Evolutionary conservation across 2,888 invertebrate species (phyloP).

Genomic region (Malthinus seriepunctatus): DNA sequence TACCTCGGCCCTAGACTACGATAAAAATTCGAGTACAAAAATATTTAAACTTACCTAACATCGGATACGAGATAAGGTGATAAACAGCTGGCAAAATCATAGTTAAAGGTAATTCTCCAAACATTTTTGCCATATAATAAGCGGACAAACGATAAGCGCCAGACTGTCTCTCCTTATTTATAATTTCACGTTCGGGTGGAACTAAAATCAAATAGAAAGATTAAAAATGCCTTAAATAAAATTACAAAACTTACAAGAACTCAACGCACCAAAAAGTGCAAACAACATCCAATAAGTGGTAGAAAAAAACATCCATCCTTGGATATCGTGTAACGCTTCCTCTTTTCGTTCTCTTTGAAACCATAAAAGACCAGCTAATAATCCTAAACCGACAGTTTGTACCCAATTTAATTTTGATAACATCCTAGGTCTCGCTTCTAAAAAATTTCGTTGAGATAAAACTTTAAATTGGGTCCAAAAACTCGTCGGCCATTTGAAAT

Average conservation of each 20-base stretch:
- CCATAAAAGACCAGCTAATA: constrained; percentile 78
- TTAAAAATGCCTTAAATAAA: constrained; percentile 1
- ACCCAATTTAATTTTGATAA: constrained; percentile 77
- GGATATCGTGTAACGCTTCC: constrained; percentile 74
- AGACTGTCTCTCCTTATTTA: constrained; percentile 77
- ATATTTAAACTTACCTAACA: constrained; percentile 58
- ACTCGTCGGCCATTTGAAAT: constrained; percentile 72
- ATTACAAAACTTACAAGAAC: constrained; percentile 67
- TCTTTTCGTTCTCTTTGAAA: constrained; percentile 76
- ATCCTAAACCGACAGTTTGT: constrained; percentile 72
- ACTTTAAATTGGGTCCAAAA: constrained; percentile 80
- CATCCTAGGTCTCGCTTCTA: constrained; percentile 75
- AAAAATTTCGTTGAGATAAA: constrained; percentile 74
- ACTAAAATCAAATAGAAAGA: constrained; percentile 57
- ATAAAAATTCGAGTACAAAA: no score
- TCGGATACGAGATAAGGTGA: constrained; percentile 76
- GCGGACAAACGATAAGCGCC: constrained; percentile 80
- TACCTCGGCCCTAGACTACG: no score
- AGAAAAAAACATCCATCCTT: constrained; percentile 85
- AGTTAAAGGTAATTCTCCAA: constrained; percentile 76
- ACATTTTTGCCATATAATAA: constrained; percentile 81
- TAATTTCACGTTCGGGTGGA: constrained; percentile 77
- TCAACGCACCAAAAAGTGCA: constrained; percentile 76
- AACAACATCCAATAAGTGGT: constrained; percentile 83
- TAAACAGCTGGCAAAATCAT: constrained; percentile 76